phyloP scores from a whole-genome alignment of 1,140 invertebrate genomes.

The Zaprionus inermis region DNA sequence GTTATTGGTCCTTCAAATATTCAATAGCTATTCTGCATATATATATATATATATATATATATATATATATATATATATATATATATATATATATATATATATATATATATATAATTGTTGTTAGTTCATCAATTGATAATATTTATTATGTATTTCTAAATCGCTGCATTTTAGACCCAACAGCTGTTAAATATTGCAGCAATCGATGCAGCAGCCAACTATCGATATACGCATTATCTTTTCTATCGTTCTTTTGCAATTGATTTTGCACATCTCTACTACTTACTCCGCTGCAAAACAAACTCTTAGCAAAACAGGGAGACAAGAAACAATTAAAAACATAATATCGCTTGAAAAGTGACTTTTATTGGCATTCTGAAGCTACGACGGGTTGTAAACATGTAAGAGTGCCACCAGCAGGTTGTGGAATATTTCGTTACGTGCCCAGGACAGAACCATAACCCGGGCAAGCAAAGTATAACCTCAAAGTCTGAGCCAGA shows the following conservation, averaged over 20 bases:
- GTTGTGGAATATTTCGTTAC: slow-evolving; percentile 35
- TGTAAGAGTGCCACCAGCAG: slow-evolving; percentile 34
- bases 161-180: neutral
- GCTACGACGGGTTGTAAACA: slow-evolving; percentile 24
- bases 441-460: slow-evolving; percentile 31
- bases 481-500: slow-evolving; percentile 48
- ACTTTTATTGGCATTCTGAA: neutral
- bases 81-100: too few relatives aligned
- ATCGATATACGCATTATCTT: slow-evolving; percentile 19
- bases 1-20: too few relatives aligned
- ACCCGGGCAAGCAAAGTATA: slow-evolving; percentile 47
- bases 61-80: too few relatives aligned
- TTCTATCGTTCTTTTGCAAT: slow-evolving; percentile 2
- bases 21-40: too few relatives aligned
- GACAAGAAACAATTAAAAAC: slow-evolving; percentile 18
- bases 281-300: slow-evolving; percentile 50
- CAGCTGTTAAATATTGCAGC: neutral
- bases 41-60: too few relatives aligned
- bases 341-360: neutral
- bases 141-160: neutral
- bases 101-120: too few relatives aligned
- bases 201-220: neutral
- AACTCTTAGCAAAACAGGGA: slow-evolving; percentile 40
- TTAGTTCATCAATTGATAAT: neutral
- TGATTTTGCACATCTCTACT: slow-evolving; percentile 39